Conservation (phyloP, 2,888 invertebrate species). For the Sphecodes monilicornis region DNA sequence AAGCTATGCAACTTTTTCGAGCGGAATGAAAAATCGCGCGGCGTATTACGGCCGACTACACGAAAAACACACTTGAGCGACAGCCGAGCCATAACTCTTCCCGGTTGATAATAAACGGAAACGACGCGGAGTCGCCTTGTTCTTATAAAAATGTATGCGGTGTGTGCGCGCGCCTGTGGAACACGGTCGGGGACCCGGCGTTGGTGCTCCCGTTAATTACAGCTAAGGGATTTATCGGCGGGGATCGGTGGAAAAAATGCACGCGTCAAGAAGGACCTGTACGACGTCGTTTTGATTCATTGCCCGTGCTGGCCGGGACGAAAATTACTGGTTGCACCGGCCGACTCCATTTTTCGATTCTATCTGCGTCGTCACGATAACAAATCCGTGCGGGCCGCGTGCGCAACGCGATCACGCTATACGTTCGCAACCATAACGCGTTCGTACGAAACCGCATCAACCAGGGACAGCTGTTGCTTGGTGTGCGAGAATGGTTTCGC, state of each 20-base stretch:
- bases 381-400: slow-evolving; percentile 69
- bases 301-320: slow-evolving; percentile 26
- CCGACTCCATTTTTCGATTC: slow-evolving; percentile 56
- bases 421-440: slow-evolving; percentile 5
- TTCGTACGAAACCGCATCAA: slow-evolving; percentile 36
- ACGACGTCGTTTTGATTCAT: slow-evolving; percentile 55
- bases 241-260: slow-evolving; percentile 45
- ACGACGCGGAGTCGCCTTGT: slow-evolving; percentile 12
- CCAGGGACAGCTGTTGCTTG: slow-evolving; percentile 31
- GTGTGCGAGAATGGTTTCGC: slow-evolving; percentile 24
- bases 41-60: not conserved
- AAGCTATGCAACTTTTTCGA: not conserved
- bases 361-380: slow-evolving; percentile 54
- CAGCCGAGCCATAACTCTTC: slow-evolving; percentile 19
- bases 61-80: slow-evolving; percentile 8
- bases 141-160: slow-evolving; percentile 55
- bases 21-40: not conserved
- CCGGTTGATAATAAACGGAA: slow-evolving; percentile 15
- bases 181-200: not conserved
- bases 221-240: slow-evolving; percentile 50
- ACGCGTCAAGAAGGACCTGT: slow-evolving; percentile 40
- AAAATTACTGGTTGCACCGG: slow-evolving; percentile 57
- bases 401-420: slow-evolving; percentile 71
- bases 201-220: slow-evolving; percentile 46
- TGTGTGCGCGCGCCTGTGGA: slow-evolving; percentile 9